Conservation (phyloP, 1,140 invertebrate genomes). For the Drosophila cardini region DNA sequence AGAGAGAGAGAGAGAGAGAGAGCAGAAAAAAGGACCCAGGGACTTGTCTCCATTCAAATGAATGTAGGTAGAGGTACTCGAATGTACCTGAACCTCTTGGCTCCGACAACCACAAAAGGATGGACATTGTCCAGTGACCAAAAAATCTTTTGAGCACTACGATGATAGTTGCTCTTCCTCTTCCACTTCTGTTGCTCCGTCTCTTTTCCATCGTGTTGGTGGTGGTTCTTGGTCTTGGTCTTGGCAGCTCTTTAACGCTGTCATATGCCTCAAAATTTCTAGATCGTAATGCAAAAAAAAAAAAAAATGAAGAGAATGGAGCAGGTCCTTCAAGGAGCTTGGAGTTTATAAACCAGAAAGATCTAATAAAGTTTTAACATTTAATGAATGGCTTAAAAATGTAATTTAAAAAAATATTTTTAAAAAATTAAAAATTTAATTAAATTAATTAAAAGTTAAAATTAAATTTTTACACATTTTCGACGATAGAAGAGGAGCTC, state of each 20-base stretch:
- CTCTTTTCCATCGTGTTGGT: conserved; percentile 9
- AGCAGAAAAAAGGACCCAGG: conserved; percentile 60
- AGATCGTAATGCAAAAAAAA: neutral
- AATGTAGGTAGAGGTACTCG: conserved; percentile 70
- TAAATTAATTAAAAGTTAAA: no score
- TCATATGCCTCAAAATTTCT: conserved; percentile 1
- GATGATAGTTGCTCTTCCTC: conserved; percentile 43
- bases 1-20: neutral
- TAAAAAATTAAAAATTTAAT: no score
- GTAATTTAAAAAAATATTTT: neutral
- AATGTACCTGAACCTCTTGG: conserved; percentile 78
- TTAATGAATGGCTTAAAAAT: neutral
- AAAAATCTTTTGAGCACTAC: conserved; percentile 69
- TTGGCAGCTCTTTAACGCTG: conserved; percentile 39
- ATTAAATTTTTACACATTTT: no score
- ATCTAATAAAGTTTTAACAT: neutral
- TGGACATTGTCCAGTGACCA: conserved; percentile 78
- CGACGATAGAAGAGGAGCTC: no score
- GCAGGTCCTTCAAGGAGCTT: conserved; percentile 20
- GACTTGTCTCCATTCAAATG: conserved; percentile 84
- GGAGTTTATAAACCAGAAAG: neutral
- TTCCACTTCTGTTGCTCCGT: conserved; percentile 12
- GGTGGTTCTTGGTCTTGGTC: conserved; percentile 17
- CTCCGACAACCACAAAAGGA: conserved; percentile 57
- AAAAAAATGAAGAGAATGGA: conserved; percentile 7